Evolutionary conservation across 2,113 vertebrate genomes (phyloP).

Genomic region (Galemys pyrenaicus): DNA sequence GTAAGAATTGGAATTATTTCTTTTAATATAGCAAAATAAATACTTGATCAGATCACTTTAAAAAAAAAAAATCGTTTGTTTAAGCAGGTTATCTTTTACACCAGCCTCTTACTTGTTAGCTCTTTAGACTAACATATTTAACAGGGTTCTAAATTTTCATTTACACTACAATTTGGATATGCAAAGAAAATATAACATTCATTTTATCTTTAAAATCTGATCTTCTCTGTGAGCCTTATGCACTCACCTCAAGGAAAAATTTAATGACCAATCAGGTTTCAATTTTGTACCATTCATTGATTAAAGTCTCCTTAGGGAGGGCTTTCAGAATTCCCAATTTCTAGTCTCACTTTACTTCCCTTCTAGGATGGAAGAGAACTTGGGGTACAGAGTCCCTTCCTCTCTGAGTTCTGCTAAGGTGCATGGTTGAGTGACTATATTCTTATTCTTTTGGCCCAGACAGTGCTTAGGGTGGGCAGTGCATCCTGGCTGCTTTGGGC

Average conservation of each 20-base stretch:
- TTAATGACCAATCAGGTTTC: background rate
- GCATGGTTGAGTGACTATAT: background rate
- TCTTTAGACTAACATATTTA: background rate
- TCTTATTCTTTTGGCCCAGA: background rate
- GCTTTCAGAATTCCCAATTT: background rate
- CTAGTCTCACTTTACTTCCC: background rate
- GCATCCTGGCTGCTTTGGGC: background rate
- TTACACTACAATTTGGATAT: background rate
- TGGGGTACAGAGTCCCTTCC: background rate
- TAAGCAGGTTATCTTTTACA: background rate
- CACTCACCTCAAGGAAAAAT: background rate
- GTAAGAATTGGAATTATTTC: conserved; percentile 61
- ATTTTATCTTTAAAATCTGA: background rate
- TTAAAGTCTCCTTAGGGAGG: background rate
- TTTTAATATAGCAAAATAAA: background rate
- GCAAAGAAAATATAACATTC: background rate
- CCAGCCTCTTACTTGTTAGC: background rate
- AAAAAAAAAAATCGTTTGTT: background rate
- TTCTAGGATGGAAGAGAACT: background rate
- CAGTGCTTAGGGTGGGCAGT: background rate
- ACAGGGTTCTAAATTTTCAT: background rate
- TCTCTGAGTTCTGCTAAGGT: background rate
- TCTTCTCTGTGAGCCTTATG: background rate
- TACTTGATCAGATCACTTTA: background rate
- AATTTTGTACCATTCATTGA: background rate